phyloP scores from a whole-genome alignment of 2,797 vertebrate species.

The Nannoperca australis region DNA sequence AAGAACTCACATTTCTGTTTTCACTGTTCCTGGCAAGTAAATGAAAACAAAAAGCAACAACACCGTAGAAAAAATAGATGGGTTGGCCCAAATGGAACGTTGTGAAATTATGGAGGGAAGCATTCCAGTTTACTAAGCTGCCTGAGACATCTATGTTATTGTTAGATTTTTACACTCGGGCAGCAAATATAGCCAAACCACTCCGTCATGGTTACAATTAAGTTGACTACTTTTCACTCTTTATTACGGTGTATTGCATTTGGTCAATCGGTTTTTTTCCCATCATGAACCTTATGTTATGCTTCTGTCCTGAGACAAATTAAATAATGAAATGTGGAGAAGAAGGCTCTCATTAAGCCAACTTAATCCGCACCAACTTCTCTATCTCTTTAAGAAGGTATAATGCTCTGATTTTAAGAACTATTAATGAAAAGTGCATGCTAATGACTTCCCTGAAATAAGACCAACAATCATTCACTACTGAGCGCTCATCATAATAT shows the following conservation, averaged over 20 bases:
- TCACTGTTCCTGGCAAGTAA: slow-evolving; percentile 26
- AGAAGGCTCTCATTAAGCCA: background rate
- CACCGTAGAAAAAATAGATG: background rate
- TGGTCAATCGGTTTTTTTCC: background rate
- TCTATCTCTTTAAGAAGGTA: background rate
- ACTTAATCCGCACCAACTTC: background rate
- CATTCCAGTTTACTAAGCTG: slow-evolving; percentile 36
- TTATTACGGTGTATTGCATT: slow-evolving; percentile 2
- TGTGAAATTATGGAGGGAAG: slow-evolving; percentile 34
- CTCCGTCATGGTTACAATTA: background rate
- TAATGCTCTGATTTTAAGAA: background rate
- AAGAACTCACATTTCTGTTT: slow-evolving; percentile 43
- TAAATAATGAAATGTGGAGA: background rate
- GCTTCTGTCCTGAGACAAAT: background rate
- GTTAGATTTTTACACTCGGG: slow-evolving; percentile 62
- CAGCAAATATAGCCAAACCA: slow-evolving; percentile 32
- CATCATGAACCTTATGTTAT: slow-evolving; percentile 8
- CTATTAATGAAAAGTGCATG: slow-evolving; percentile 1
- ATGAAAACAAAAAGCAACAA: slow-evolving; percentile 50
- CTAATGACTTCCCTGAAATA: background rate
- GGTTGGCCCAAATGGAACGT: slow-evolving; percentile 40
- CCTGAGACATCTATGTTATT: slow-evolving; percentile 34
- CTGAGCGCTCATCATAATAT: slow-evolving; percentile 3
- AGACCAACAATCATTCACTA: slow-evolving; percentile 14
- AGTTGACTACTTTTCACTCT: slow-evolving; percentile 9